These are phyloP conservation scores for Cacoxenus indagator DNA, from an alignment of 2,888 invertebrate species.

Conservation along the genomic window DNA sequence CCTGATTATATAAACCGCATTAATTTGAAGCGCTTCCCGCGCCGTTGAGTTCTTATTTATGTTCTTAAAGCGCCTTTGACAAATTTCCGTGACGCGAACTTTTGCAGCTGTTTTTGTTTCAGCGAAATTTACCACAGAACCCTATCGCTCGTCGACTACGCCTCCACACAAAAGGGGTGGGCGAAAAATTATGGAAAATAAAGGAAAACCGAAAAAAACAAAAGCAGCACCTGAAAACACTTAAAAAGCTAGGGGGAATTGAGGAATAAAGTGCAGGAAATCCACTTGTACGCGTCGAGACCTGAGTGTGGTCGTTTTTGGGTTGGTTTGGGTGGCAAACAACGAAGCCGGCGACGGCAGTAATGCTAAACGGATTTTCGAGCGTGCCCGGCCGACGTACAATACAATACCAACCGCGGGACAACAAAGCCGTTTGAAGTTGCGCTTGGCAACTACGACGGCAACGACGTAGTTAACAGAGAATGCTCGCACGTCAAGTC, in stretches of 20 bases:
- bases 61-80: conserved; percentile 2
- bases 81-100: conserved; percentile 13
- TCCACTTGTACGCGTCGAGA: conserved; percentile 4
- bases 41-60: neutral
- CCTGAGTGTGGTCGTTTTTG: too few relatives aligned
- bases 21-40: neutral
- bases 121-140: neutral
- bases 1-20: neutral
- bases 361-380: conserved; percentile 13
- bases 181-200: neutral
- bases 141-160: neutral
- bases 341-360: neutral
- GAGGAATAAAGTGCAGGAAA: conserved; percentile 4
- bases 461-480: neutral
- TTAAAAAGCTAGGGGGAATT: neutral
- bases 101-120: conserved; percentile 13
- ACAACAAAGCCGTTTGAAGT: neutral
- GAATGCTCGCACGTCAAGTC: neutral
- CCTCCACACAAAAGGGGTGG: neutral
- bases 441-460: neutral
- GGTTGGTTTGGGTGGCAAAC: neutral
- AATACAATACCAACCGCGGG: neutral
- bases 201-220: neutral
- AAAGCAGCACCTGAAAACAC: conserved; percentile 10
- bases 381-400: neutral